Evolutionary conservation across 2,113 vertebrate species (phyloP).

Genomic region (Mesoclemmys tuberculata): DNA sequence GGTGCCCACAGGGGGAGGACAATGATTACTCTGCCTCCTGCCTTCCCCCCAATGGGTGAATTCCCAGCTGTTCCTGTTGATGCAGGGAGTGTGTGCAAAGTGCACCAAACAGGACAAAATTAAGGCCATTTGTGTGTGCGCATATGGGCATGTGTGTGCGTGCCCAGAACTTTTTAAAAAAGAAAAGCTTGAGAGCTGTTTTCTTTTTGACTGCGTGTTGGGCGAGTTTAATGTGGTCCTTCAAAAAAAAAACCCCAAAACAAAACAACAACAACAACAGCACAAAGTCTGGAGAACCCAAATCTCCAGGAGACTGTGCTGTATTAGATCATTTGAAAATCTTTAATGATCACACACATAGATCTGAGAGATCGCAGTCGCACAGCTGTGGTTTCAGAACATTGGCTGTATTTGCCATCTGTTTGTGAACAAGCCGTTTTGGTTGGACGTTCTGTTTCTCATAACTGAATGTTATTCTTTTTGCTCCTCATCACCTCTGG

Average conservation of each 20-base stretch:
- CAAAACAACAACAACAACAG: not conserved
- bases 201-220: conserved; percentile 45
- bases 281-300: conserved; percentile 24
- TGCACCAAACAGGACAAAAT: not conserved
- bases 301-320: conserved; percentile 67
- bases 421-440: conserved; percentile 75
- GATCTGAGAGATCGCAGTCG: conserved; percentile 76
- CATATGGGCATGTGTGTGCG: not conserved
- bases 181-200: conserved; percentile 38
- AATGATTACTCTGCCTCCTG: not conserved
- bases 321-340: conserved; percentile 71
- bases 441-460: conserved; percentile 58
- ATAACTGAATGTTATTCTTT: conserved; percentile 52
- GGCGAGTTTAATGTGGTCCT: conserved; percentile 39
- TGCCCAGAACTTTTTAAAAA: not conserved
- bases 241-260: conserved; percentile 57
- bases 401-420: conserved; percentile 77
- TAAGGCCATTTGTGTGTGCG: not conserved
- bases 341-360: conserved; percentile 76
- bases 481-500: conserved; percentile 41
- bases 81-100: not conserved
- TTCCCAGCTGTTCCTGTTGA: not conserved
- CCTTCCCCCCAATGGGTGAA: not conserved
- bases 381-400: conserved; percentile 72
- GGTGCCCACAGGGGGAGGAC: not conserved